Percentiles rank a stretch among this genome's conserved stretches.
These are phyloP conservation scores for Drosophila nigricruria DNA, from an alignment of 2,888 invertebrate genomes.

Conservation along the genomic window DNA sequence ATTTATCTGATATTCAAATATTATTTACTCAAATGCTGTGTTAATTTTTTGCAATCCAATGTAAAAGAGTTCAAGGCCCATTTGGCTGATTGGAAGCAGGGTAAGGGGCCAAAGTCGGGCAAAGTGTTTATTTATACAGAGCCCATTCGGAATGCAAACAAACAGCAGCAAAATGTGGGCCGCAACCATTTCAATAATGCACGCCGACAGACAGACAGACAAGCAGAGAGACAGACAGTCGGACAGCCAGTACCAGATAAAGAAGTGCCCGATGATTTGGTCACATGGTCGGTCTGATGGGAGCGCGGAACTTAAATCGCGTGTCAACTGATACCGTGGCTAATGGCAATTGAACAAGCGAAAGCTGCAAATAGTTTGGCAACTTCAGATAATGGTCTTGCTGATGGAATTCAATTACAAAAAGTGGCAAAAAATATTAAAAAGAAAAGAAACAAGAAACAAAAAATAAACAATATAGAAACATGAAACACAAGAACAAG, in stretches of 20 bases:
- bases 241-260: constrained; percentile 35
- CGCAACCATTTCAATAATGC: constrained; percentile 65
- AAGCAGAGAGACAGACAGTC: not conserved
- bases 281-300: constrained; percentile 36
- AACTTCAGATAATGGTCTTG: constrained; percentile 44
- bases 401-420: constrained; percentile 61
- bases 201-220: constrained; percentile 40
- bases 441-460: not conserved
- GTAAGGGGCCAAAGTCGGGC: constrained; percentile 26
- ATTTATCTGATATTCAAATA: not conserved
- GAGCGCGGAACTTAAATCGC: constrained; percentile 44
- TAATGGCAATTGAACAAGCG: constrained; percentile 43
- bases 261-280: constrained; percentile 42
- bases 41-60: not conserved
- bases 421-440: constrained; percentile 40
- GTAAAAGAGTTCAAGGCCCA: constrained; percentile 51
- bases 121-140: constrained; percentile 26
- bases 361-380: constrained; percentile 40
- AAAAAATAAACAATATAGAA: not conserved
- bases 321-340: constrained; percentile 53
- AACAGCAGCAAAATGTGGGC: constrained; percentile 56
- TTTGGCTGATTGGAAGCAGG: constrained; percentile 4
- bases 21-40: constrained; percentile 8
- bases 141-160: constrained; percentile 30
- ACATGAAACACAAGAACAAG: not conserved